phyloP scores from a whole-genome alignment of 2,888 invertebrate genomes.

The Temnothorax rugatulus region DNA sequence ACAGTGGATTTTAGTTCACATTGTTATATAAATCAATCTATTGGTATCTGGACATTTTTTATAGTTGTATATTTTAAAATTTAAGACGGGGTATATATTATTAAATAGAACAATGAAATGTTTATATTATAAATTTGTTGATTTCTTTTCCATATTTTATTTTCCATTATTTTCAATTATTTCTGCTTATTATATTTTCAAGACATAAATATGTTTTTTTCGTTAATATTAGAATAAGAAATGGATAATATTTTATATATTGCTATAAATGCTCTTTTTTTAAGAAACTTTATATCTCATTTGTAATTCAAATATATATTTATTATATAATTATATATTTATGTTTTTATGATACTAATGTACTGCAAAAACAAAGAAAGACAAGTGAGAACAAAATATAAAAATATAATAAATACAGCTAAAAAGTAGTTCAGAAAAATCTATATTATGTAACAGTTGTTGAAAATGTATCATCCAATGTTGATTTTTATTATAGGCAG shows the following conservation, averaged over 20 bases:
- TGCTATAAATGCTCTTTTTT: background rate
- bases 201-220: background rate
- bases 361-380: background rate
- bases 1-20: background rate
- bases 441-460: background rate
- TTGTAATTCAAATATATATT: background rate
- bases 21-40: background rate
- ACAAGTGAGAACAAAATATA: background rate
- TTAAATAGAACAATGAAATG: background rate
- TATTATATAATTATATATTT: background rate
- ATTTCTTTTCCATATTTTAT: background rate
- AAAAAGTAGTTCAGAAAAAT: background rate
- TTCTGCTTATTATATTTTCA: background rate
- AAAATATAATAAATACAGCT: background rate
- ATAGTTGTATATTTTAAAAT: background rate
- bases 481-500: conserved; percentile 89
- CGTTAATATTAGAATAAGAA: background rate
- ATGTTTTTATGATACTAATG: background rate
- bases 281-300: background rate
- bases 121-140: conserved; percentile 4
- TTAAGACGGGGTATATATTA: background rate
- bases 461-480: background rate
- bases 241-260: background rate
- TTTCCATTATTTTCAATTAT: conserved; percentile 8
- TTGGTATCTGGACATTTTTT: background rate